Base-by-base conservation (phyloP, 64 coral and sea anemone species). In the Anthopleura sola region DNA sequence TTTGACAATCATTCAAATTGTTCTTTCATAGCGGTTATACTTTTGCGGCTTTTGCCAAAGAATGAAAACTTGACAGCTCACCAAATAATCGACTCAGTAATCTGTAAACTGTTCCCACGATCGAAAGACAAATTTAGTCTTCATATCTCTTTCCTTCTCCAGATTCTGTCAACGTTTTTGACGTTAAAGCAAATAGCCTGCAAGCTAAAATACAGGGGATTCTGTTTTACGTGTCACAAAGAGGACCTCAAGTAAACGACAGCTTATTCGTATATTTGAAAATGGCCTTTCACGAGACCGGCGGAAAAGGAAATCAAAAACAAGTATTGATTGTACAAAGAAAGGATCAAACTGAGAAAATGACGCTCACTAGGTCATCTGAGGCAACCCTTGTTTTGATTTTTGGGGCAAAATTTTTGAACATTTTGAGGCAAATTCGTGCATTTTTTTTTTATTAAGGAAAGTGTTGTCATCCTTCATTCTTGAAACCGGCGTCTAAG, bases 191-290 rank as follows among this genome's bases (percentile, higher is more conserved):
- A 92, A 96, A 96, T 74, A 96, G 46, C 75, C 24, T 68, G 46
- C 71, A 82, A 60, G 75, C 53, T 47, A 60, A 74, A 78, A 89
- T 91, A 89, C 38, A 86, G 86, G 28, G n/a, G 77, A 48, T 64
- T 85, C 84, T 86, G 81, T 92, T 83, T 82, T 79, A 18, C 32
- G 29, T 88, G 78, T 92, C 90, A 96, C 49, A 37, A 75, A 81
- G 86, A 85, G 71, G 89, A 85, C 36, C 87, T 64, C 19, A 74
- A 53, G 55, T 88, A 89, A 91, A 80, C 46, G 93, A 88, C 89
- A 95, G 85, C 50, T 92, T 34, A 49, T 38, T 84, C 51, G 79
- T 86, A 88, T 96, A 89, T 96, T 89, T 92, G 83, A 92, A 89
- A 92, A 90, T 81, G 86, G 26, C 84, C 85, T 91, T 84, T 92